Percentiles rank a stretch among this genome's conserved stretches.
phyloP scores from a whole-genome alignment of 2,797 vertebrate species.

The Lepilemur ruficaudatus region DNA sequence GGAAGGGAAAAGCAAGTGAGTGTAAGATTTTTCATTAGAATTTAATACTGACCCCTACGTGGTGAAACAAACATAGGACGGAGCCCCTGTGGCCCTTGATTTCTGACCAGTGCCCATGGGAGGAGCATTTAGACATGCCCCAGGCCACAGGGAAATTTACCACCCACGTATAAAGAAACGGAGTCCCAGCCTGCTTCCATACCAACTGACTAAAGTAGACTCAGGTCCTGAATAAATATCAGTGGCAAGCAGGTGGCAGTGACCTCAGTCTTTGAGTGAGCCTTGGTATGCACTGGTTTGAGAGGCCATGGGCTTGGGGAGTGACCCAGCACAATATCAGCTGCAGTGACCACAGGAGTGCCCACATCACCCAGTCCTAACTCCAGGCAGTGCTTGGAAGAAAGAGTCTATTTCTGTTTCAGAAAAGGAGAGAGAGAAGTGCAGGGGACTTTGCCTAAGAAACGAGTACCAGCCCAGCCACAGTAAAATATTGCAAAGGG shows the following conservation, averaged over 20 bases:
- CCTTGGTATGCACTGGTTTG: neutral
- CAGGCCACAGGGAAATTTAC: neutral
- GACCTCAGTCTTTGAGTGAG: neutral
- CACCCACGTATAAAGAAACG: neutral
- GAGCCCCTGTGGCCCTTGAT: neutral
- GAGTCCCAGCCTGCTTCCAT: neutral
- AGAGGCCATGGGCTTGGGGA: neutral
- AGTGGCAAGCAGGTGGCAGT: neutral
- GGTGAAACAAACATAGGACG: neutral
- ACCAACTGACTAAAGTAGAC: neutral
- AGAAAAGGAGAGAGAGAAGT: neutral
- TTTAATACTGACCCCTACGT: neutral
- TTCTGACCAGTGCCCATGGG: neutral
- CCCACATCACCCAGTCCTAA: neutral
- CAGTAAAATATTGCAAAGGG: neutral
- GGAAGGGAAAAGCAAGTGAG: neutral
- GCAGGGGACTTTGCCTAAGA: neutral
- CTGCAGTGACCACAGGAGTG: neutral
- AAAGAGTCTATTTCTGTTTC: neutral
- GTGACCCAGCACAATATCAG: neutral
- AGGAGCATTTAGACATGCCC: neutral
- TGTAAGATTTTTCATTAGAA: neutral
- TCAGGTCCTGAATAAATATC: neutral
- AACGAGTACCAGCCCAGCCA: neutral
- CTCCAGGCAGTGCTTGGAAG: neutral